Percentiles rank a stretch among this genome's conserved stretches.
These are phyloP conservation scores for Agrotis puta DNA, from an alignment of 2,888 invertebrate species.

Conservation along the genomic window DNA sequence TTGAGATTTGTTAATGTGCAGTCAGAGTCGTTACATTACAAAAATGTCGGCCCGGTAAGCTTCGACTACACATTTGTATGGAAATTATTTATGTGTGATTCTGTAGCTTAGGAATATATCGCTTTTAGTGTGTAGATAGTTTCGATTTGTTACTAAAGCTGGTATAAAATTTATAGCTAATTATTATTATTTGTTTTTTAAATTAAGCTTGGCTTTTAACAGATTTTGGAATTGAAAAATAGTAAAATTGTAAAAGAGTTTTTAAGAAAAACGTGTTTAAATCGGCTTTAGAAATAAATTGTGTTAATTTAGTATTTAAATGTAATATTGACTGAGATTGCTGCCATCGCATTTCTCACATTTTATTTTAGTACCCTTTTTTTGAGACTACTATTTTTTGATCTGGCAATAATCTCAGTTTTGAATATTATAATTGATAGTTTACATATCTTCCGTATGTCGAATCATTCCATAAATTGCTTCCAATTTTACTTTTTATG, in stretches of 20 bases:
- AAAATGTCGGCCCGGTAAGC: slow-evolving; percentile 35
- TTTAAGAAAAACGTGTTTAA: slow-evolving; percentile 42
- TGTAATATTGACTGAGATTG: slow-evolving; percentile 72
- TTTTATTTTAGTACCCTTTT: slow-evolving; percentile 62
- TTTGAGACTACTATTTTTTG: slow-evolving; percentile 63
- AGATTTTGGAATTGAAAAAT: slow-evolving; percentile 23
- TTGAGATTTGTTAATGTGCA: slow-evolving; percentile 83
- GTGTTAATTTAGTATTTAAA: slow-evolving; percentile 64
- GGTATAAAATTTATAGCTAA: slow-evolving; percentile 53
- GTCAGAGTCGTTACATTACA: slow-evolving; percentile 46
- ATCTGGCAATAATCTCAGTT: slow-evolving; percentile 80
- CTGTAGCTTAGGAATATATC: slow-evolving; percentile 79
- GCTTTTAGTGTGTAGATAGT: slow-evolving; percentile 84
- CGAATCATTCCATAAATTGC: slow-evolving; percentile 85
- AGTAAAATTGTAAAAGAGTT: slow-evolving; percentile 35
- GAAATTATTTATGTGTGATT: slow-evolving; percentile 91
- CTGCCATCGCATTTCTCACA: slow-evolving; percentile 60
- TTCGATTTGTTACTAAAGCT: slow-evolving; percentile 69
- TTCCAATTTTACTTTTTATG: slow-evolving; percentile 74
- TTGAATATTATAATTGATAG: slow-evolving; percentile 69
- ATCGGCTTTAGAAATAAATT: slow-evolving; percentile 64
- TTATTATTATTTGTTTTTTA: slow-evolving; percentile 43
- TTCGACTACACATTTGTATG: slow-evolving; percentile 77
- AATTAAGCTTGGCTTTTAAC: slow-evolving; percentile 51
- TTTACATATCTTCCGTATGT: slow-evolving; percentile 76